Evolutionary conservation across 2,113 vertebrate genomes (phyloP), one percentile per base, ranked within the genome.

Genomic region (Hippocampus mohnikei): DNA sequence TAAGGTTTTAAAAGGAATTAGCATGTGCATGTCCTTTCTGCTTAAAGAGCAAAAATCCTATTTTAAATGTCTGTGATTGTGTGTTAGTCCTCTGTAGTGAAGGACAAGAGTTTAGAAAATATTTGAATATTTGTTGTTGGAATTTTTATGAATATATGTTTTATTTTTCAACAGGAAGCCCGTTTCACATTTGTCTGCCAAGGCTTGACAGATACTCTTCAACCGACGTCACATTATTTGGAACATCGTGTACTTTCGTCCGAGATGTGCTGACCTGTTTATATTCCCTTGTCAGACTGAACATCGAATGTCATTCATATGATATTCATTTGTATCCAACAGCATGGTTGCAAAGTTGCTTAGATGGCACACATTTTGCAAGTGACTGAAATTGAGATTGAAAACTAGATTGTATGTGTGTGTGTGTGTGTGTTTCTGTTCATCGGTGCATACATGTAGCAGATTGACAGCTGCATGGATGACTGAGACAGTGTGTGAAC

Each of bases 291-390:
- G 46, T 21, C 50, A 12, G 50, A 29, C 29, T 60, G 18, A 60
- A 60, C 58, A 60, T 29, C 7, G 13, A 13, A 29, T 13, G 6
- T 7, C 29, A 2, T 40, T 1, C 9, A 20, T 33, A 63, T 40
- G 3, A 50, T 72, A 69, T 77, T 75, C 76, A 27, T 83, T 82
- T 82, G 75, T 83, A 78, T 81, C 80, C 77, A 72, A 66, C 65
- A 66, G 72, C 63, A 37, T 59, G 66, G 29, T 59, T 66, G 37
- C 40, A 59, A 53, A 59, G 77, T 23, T 56, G 8, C 21, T 48
- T 4, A 18, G 46, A 48, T 15, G 15, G 3, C 46, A 12, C 23
- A 56, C 53, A 23, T 56, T 56, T 56, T 48, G 15, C 46, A 48
- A 5, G 15, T 18, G 12, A 16, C 15, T 48, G 46, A 37, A 37